phyloP scores from a whole-genome alignment of 1,140 invertebrate genomes.

The Drosophila repletoides region DNA sequence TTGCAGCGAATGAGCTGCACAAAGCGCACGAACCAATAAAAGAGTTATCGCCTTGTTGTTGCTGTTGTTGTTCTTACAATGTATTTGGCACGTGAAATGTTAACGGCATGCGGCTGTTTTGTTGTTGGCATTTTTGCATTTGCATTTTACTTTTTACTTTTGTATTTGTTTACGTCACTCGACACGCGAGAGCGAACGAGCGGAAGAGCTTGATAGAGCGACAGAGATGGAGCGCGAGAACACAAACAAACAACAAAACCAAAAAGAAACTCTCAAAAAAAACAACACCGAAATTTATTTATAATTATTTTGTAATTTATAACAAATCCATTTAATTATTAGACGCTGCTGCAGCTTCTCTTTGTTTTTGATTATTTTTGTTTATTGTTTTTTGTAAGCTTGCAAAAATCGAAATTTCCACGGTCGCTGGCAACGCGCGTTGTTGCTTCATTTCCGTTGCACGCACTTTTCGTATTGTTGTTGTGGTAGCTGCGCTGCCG shows the following conservation, averaged over 20 bases:
- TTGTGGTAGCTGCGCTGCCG: too few relatives aligned
- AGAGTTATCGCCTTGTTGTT: slow-evolving; percentile 36
- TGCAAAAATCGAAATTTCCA: slow-evolving; percentile 74
- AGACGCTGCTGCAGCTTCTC: slow-evolving; percentile 10
- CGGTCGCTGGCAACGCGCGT: slow-evolving; percentile 39
- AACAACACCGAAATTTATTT: slow-evolving; percentile 25
- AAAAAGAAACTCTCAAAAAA: slow-evolving; percentile 21
- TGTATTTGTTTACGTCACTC: slow-evolving; percentile 73
- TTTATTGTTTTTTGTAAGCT: slow-evolving; percentile 19
- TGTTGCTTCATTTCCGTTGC: slow-evolving; percentile 13
- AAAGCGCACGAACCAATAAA: slow-evolving; percentile 54
- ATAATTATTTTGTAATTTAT: slow-evolving; percentile 18
- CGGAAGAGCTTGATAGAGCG: slow-evolving; percentile 24
- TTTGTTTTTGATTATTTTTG: slow-evolving; percentile 34
- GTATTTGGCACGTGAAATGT: slow-evolving; percentile 64
- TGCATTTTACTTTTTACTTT: slow-evolving; percentile 36
- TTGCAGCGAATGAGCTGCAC: slow-evolving; percentile 60
- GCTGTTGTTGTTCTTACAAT: slow-evolving; percentile 12
- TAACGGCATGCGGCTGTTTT: slow-evolving; percentile 24
- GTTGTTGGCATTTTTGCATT: slow-evolving; percentile 43
- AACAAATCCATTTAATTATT: slow-evolving; percentile 4
- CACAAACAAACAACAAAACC: slow-evolving; percentile 36
- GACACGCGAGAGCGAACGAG: slow-evolving; percentile 22
- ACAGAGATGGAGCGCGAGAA: slow-evolving; percentile 40
- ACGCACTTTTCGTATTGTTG: slow-evolving; percentile 21